phyloP scores from a whole-genome alignment of 2,797 vertebrate genomes.

The Sebastes nivosus region DNA sequence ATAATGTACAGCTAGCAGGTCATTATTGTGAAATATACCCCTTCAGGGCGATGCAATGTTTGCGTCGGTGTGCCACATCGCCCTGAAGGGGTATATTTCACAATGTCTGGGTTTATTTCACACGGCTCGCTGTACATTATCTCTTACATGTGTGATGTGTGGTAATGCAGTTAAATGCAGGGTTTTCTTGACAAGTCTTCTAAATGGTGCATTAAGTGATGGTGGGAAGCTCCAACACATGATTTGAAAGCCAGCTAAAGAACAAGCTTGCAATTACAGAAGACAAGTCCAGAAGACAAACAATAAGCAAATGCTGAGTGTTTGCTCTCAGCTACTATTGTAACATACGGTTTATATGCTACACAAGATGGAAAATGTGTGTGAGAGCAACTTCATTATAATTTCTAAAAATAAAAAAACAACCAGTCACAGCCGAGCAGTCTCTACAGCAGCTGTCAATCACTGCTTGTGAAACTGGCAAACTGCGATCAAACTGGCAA shows the following conservation, averaged over 20 bases:
- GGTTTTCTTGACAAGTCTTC: neutral
- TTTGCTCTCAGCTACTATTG: neutral
- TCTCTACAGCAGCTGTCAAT: no score
- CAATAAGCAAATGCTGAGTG: neutral
- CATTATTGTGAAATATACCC: no score
- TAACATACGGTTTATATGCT: neutral
- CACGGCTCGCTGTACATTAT: no score
- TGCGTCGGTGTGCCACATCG: no score
- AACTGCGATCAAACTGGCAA: no score
- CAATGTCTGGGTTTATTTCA: no score
- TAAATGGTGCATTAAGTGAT: neutral
- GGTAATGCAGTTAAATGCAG: neutral
- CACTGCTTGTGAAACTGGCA: no score
- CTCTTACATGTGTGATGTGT: neutral
- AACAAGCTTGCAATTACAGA: neutral
- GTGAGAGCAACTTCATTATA: neutral
- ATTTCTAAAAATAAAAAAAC: neutral
- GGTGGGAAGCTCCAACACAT: neutral
- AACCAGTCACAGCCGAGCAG: no score
- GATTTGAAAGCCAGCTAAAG: neutral
- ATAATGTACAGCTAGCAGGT: accelerated
- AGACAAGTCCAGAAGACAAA: neutral
- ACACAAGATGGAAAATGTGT: neutral
- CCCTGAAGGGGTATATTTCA: no score
- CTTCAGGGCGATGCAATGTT: no score